phyloP scores from a whole-genome alignment of 2,797 vertebrate species.

The Sebastes cheni region DNA sequence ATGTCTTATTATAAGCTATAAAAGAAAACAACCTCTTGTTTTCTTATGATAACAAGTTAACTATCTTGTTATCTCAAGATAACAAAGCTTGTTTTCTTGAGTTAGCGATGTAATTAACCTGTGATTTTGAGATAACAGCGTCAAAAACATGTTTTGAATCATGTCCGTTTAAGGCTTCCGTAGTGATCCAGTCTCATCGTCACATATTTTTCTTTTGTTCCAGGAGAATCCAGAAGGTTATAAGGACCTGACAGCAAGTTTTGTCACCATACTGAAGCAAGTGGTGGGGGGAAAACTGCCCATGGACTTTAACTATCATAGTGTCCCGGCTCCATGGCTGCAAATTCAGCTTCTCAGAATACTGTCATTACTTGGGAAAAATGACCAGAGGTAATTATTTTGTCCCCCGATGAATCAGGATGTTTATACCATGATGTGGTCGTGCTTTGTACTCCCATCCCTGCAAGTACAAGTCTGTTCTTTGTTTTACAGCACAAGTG shows the following conservation, averaged over 20 bases:
- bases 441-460: not conserved
- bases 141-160: too few relatives aligned
- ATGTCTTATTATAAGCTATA: too few relatives aligned
- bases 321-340: slow-evolving; percentile 95
- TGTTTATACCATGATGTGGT: not conserved
- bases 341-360: slow-evolving; percentile 97
- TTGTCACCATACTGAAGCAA: slow-evolving; percentile 95
- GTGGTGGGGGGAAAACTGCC: slow-evolving; percentile 96
- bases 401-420: not conserved
- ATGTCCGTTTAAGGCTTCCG: not conserved
- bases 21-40: too few relatives aligned
- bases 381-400: slow-evolving; percentile 86
- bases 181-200: too few relatives aligned
- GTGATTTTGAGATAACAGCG: too few relatives aligned
- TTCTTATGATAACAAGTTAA: too few relatives aligned
- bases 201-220: not conserved
- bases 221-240: slow-evolving; percentile 91
- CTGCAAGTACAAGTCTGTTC: not conserved
- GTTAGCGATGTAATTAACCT: too few relatives aligned
- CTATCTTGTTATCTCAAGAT: too few relatives aligned
- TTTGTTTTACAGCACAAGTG: slow-evolving; percentile 87
- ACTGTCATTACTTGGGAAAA: slow-evolving; percentile 91
- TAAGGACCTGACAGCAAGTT: slow-evolving; percentile 92
- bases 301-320: slow-evolving; percentile 96
- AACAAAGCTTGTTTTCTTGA: too few relatives aligned